Conservation (phyloP, 2,888 invertebrate genomes). For the Diadegma fenestrale region DNA sequence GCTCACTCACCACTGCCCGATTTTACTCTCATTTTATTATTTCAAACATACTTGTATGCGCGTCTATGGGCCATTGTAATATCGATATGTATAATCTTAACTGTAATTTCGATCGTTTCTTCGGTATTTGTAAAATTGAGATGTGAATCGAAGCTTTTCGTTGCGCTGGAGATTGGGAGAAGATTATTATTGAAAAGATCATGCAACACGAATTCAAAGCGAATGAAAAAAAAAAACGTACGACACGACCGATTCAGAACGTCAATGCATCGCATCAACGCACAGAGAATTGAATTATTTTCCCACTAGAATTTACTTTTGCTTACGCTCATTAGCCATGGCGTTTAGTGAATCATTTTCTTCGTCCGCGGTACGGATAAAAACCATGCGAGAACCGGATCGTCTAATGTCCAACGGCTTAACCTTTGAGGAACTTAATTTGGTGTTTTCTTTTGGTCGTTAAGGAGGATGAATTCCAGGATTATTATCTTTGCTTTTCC, state of each 20-base stretch:
- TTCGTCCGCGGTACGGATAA: neutral
- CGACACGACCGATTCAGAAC: neutral
- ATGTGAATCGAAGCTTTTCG: slow-evolving; percentile 21
- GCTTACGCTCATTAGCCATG: neutral
- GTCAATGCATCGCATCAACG: neutral
- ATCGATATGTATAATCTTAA: neutral
- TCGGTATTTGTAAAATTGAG: slow-evolving; percentile 1
- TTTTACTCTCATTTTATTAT: slow-evolving; percentile 42
- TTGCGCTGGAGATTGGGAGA: neutral
- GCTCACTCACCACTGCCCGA: slow-evolving; percentile 19
- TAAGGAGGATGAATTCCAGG: neutral
- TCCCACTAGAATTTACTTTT: neutral
- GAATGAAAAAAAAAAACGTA: neutral
- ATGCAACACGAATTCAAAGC: neutral
- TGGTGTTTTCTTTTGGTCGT: neutral
- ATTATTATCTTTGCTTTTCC: neutral
- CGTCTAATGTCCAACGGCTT: neutral
- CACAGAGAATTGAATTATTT: neutral
- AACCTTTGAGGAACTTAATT: neutral
- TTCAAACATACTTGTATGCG: slow-evolving; percentile 5
- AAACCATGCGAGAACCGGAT: neutral
- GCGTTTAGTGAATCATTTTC: neutral
- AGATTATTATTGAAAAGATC: slow-evolving; percentile 7
- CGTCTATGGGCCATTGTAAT: neutral
- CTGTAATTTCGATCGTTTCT: slow-evolving; percentile 4